Base-by-base conservation (phyloP, 2,888 invertebrate species). In the Odontomyia ornata region DNA sequence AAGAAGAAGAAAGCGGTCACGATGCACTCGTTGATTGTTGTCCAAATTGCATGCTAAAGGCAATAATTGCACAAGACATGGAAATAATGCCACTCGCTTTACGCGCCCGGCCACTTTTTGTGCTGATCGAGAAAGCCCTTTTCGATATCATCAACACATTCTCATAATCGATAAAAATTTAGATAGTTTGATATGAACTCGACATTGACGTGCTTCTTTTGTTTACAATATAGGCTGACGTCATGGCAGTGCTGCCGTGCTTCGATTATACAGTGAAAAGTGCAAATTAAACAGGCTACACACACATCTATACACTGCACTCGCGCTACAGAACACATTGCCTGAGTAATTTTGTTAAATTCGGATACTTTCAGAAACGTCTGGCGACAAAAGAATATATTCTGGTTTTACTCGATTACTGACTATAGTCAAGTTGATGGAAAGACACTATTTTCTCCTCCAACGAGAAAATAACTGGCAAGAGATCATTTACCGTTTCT, bases 241-340 rank as follows among this genome's bases (percentile, higher is more conserved):
- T 69, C 76, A 76, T 76, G 76, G 76, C 76, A 76, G 69, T 69
- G 62, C 43, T 47, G 76, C 76, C 25, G 7, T 28, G 13, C 18
- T 64, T 75, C 75, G 36, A 56, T 56, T 56, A 52, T 28, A 52
- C 71, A 43, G 36, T 36, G 21, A 30, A 36, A 36, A 21, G 23
- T 69, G 69, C 69, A 69, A 13, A 47, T 23, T 18, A 36, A 7
- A 43, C 65, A 23, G 7, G 23, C 23, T 13, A 18, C n/a, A 13
- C 25, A 9, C 46, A 25, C 36, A 52, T 65, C 65, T n/a, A 36
- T n/a, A n/a, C 65, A 43, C 65, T 65, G 25, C 28, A 15, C 15
- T 27, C 62, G 23, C 62, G n/a, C n/a, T n/a, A 18, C 9, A 13
- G 43, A 23, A 47, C 47, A 69, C 47, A 46, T 69, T 46, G 69